A percentile compares a stretch with the other conserved stretches of the same genome.
Conservation (phyloP, 2,113 vertebrate genomes). For the Origma solitaria region DNA sequence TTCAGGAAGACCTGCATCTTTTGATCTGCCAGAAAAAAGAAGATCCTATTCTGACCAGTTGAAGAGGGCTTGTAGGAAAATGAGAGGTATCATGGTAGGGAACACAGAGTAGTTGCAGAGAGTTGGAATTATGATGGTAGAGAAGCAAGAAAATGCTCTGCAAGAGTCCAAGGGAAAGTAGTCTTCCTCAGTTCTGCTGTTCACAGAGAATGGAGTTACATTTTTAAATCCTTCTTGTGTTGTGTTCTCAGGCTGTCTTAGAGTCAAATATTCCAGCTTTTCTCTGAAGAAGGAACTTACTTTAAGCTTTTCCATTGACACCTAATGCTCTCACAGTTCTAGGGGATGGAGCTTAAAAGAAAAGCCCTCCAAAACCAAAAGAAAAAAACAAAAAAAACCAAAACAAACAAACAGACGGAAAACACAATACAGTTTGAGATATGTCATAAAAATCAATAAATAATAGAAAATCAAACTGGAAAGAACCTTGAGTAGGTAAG, state of each 20-base stretch:
- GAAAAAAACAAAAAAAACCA: neutral
- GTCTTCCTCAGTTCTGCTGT: neutral
- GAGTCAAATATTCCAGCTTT: neutral
- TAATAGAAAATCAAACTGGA: neutral
- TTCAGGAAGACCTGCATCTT: neutral
- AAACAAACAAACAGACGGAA: neutral
- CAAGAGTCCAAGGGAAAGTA: neutral
- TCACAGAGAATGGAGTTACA: neutral
- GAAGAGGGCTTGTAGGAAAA: neutral
- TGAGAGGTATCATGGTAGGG: too few species aligned
- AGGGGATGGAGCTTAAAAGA: neutral
- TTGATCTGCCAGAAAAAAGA: neutral
- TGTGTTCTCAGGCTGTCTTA: neutral
- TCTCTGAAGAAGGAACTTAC: neutral
- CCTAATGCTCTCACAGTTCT: fast-evolving
- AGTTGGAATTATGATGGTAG: neutral
- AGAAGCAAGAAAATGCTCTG: neutral
- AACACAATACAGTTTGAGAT: neutral
- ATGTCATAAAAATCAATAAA: neutral
- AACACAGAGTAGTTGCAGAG: neutral
- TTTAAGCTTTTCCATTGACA: neutral
- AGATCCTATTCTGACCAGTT: neutral
- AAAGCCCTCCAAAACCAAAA: neutral
- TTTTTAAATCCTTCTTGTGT: neutral
- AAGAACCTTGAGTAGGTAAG: neutral